Evolutionary conservation across 2,113 vertebrate genomes (phyloP), one percentile per base, ranked within the genome.

Genomic region (Psephotus haematonotus): DNA sequence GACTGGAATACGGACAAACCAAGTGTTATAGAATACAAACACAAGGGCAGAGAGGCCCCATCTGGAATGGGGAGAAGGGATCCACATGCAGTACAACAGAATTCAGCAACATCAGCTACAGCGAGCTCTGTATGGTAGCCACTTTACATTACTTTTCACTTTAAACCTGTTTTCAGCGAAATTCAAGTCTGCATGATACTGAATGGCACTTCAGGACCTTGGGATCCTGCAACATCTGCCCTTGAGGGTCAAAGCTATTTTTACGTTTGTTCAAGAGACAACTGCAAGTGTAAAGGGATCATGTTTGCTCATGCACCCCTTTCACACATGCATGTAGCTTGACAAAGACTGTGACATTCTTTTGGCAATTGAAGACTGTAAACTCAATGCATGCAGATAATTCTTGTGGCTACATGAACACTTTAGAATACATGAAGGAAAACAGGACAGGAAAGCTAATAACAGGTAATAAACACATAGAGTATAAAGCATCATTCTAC

Each of bases 221-320:
- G 33, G 37, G 68, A 90, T 81, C 75, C 85, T 90, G 35, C 59
- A 62, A 41, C 2, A 20, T 85, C 83, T 93, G 62, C 15, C 69
- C 65, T 91, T 82, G 65, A 86, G 77, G 47, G 41, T 29, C 70
- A 80, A 89, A 78, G 52, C 35, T 95, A 92, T 86, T 72, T 89
- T 92, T 92, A 63, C 2, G 0, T 67, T 78, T 95, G 74, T 59
- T 94, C 79, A 85, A 89, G 96, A 97, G 93, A 87, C 90, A 96
- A 88, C 90, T 39, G 67, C 69, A 78, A 83, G 37, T 76, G 80
- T 78, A 91, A 95, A 95, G 49, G 77, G 62, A 93, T 92, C 57
- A 67, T 25, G 79, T 93, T 95, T 92, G 67, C 55, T 87, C 53
- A 52, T 0, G 0, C 39, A 70, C 63, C 60, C n/a, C 80, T 89